Conservation (phyloP, 2,113 vertebrate genomes). For the Corythaixoides concolor region DNA sequence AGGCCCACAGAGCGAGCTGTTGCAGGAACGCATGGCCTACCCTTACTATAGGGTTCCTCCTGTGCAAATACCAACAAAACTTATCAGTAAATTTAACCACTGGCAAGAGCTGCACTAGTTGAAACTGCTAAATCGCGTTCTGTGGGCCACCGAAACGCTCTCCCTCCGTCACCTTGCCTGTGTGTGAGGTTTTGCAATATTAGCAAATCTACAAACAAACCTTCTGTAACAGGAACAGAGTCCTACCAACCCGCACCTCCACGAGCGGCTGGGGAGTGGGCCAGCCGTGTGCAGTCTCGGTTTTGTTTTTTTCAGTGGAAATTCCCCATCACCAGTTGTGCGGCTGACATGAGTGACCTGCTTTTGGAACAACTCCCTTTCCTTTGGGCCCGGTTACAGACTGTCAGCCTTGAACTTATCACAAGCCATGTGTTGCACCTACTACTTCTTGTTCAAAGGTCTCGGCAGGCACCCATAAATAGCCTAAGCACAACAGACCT, state of each 20-base stretch:
- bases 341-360: background rate
- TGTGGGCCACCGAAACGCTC: background rate
- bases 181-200: constrained; percentile 20
- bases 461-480: background rate
- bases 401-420: constrained; percentile 20
- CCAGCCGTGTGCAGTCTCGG: background rate
- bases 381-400: constrained; percentile 1
- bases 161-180: background rate
- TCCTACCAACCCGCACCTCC: background rate
- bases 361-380: constrained; percentile 34
- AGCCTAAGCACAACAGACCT: background rate
- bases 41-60: background rate
- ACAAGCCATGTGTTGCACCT: background rate
- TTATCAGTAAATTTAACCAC: background rate
- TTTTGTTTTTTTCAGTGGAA: constrained; percentile 19
- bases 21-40: background rate
- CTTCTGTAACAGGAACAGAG: constrained; percentile 34
- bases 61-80: background rate
- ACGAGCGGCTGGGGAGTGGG: fast-evolving
- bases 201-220: constrained; percentile 24
- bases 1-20: background rate
- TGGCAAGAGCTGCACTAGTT: background rate
- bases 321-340: background rate
- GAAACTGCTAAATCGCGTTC: background rate
- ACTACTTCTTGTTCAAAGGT: constrained; percentile 44